phyloP scores from a whole-genome alignment of 1,140 invertebrate genomes.

The Macrobrachium rosenbergii region DNA sequence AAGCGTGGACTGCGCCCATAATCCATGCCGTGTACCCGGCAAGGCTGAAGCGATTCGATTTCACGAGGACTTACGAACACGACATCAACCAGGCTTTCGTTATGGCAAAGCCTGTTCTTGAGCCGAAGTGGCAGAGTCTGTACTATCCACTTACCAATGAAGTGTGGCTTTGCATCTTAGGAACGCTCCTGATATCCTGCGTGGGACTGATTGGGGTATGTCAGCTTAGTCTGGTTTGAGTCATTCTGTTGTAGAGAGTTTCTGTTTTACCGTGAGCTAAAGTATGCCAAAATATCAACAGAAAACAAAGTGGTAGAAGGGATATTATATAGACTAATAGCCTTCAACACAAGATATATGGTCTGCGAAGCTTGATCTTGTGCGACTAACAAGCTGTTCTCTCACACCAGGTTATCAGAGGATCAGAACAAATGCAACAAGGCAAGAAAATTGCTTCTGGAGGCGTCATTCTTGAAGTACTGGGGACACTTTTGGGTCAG shows the following conservation, averaged over 20 bases:
- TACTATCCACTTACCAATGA: slow-evolving; percentile 12
- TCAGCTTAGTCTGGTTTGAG: not conserved
- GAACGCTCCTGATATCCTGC: not conserved
- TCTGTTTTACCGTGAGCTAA: not conserved
- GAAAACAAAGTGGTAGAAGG: too few relatives aligned
- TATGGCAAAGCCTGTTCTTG: not conserved
- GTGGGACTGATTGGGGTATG: not conserved
- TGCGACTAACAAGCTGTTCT: not conserved
- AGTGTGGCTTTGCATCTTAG: not conserved
- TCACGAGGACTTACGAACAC: not conserved
- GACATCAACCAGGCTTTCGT: not conserved
- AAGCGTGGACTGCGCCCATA: not conserved
- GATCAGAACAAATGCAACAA: not conserved
- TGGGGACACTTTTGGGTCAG: slow-evolving; percentile 16
- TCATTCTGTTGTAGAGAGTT: not conserved
- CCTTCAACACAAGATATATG: too few relatives aligned
- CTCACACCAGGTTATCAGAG: not conserved
- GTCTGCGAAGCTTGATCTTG: not conserved
- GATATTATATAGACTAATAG: too few relatives aligned
- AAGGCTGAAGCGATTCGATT: not conserved
- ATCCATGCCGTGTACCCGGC: not conserved
- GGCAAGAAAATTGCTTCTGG: not conserved
- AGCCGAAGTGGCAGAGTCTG: not conserved
- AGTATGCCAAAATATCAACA: not conserved
- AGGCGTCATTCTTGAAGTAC: not conserved